Evolutionary conservation across 1,140 invertebrate species (phyloP).

Genomic region (Cephus cinctus): DNA sequence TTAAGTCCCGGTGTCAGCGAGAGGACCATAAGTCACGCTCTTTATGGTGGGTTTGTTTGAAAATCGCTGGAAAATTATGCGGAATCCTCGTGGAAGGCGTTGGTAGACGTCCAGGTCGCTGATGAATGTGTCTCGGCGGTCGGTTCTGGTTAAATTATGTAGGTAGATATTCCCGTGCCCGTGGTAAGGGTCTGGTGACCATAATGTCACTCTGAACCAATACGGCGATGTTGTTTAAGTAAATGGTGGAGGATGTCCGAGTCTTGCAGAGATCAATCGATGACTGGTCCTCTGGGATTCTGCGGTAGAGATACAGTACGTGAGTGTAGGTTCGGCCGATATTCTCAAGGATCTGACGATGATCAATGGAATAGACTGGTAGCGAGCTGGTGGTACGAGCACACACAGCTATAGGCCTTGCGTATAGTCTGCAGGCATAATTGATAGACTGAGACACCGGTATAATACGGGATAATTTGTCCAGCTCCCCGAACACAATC

Average conservation of each 20-base stretch:
- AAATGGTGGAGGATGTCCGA: too few species aligned
- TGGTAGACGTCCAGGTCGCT: background rate
- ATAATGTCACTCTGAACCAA: too few species aligned
- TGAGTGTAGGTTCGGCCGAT: conserved; percentile 17
- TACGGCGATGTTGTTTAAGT: too few species aligned
- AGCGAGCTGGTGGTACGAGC: conserved; percentile 24
- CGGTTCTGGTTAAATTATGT: too few species aligned
- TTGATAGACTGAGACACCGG: conserved; percentile 51
- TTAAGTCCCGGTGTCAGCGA: conserved; percentile 20
- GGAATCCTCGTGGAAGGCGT: conserved; percentile 16
- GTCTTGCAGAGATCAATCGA: too few species aligned
- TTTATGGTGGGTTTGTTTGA: conserved; percentile 25
- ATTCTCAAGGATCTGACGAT: conserved; percentile 43
- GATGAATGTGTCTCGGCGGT: background rate
- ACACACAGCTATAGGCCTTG: conserved; percentile 7
- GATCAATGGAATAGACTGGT: conserved; percentile 51
- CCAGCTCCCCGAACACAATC: conserved; percentile 50
- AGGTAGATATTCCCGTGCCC: too few species aligned
- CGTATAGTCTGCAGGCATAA: conserved; percentile 26
- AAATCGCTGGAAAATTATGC: conserved; percentile 36
- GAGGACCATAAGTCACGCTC: conserved; percentile 27
- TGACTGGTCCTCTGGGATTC: too few species aligned
- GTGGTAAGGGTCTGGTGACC: too few species aligned
- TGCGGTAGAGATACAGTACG: background rate
- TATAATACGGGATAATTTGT: conserved; percentile 55